These are phyloP conservation scores for Sinosuthora webbiana DNA, from an alignment of 2,113 vertebrate species.

Conservation along the genomic window DNA sequence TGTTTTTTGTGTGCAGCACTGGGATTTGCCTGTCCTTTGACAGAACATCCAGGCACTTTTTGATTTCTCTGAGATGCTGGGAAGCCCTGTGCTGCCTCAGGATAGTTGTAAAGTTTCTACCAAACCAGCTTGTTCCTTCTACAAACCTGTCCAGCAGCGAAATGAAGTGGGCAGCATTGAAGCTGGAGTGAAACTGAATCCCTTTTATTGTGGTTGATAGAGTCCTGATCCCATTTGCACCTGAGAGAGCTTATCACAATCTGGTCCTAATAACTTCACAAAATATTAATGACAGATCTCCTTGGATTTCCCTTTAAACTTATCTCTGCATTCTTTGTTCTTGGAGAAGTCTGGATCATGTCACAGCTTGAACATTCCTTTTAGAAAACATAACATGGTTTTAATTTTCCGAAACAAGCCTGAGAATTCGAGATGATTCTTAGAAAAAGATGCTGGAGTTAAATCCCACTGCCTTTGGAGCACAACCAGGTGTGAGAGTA, in stretches of 20 bases:
- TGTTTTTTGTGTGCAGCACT: not conserved
- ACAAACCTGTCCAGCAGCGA: not conserved
- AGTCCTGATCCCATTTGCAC: not conserved
- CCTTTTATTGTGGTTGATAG: not conserved
- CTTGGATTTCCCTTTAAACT: not conserved
- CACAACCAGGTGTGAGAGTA: not conserved
- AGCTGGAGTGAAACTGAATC: not conserved
- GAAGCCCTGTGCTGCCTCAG: not conserved
- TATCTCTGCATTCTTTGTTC: slow-evolving; percentile 37
- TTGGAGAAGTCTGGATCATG: not conserved
- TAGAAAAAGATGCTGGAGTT: not conserved
- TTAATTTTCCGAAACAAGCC: slow-evolving; percentile 20
- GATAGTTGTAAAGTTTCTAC: not conserved
- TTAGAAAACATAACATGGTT: not conserved
- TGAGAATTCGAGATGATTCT: not conserved
- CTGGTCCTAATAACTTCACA: not conserved
- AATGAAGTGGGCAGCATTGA: not conserved
- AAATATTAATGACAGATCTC: not conserved
- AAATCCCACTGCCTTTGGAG: not conserved
- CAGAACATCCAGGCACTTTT: fast-evolving
- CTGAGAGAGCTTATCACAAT: not conserved
- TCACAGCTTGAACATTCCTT: not conserved
- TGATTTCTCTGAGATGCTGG: not conserved
- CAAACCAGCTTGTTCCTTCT: not conserved
- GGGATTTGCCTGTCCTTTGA: not conserved